Evolutionary conservation across 2,113 vertebrate genomes (phyloP).

Genomic region (Pelusios castaneus): DNA sequence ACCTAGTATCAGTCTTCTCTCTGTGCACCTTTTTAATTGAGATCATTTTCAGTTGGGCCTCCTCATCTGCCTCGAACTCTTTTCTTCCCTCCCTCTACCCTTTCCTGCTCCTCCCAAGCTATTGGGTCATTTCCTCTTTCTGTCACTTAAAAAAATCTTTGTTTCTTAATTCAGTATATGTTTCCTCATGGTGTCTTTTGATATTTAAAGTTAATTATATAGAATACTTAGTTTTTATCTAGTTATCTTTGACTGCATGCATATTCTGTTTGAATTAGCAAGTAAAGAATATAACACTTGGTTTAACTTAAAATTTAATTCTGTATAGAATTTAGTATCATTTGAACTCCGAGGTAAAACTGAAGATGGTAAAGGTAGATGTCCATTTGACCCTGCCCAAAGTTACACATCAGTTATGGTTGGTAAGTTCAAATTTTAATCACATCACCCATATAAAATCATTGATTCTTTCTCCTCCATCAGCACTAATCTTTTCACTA

Average conservation of each 20-base stretch:
- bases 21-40: background rate
- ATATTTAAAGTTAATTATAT: background rate
- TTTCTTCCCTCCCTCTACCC: background rate
- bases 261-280: background rate
- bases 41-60: background rate
- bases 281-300: background rate
- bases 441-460: background rate
- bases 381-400: conserved; percentile 95
- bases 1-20: background rate
- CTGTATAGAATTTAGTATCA: conserved; percentile 73
- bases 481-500: background rate
- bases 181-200: background rate
- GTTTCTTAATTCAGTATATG: background rate
- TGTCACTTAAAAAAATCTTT: fast-evolving
- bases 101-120: background rate
- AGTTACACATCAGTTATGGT: conserved; percentile 97
- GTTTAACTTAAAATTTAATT: background rate
- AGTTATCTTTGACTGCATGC: background rate
- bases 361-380: conserved; percentile 94
- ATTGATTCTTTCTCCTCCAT: fast-evolving
- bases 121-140: background rate
- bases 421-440: conserved; percentile 83
- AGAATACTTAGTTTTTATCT: background rate
- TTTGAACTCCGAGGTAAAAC: conserved; percentile 84
- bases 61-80: background rate